These are phyloP conservation scores for Troides helena DNA, from an alignment of 2,888 invertebrate genomes.

Conservation along the genomic window DNA sequence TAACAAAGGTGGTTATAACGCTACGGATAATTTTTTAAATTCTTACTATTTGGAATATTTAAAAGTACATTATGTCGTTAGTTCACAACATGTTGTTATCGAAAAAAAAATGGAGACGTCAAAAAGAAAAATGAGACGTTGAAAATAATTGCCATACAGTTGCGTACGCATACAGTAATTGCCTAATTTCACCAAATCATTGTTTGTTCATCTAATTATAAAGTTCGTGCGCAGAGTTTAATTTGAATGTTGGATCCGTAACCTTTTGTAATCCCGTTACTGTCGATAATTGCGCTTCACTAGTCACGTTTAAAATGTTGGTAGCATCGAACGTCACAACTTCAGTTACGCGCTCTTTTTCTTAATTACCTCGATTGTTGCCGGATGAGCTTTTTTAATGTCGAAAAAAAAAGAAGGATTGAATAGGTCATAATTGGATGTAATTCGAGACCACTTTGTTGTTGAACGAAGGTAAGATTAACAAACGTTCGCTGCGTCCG, in stretches of 20 bases:
- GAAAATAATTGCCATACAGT: too few species aligned
- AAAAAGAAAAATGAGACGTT: too few species aligned
- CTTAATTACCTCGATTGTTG: constrained; percentile 75
- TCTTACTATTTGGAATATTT: too few species aligned
- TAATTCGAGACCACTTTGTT: constrained; percentile 77
- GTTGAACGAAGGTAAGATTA: constrained; percentile 50
- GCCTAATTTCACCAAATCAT: too few species aligned
- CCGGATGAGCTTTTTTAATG: constrained; percentile 57
- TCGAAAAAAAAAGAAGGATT: constrained; percentile 64
- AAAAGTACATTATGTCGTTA: too few species aligned
- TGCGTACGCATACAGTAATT: too few species aligned
- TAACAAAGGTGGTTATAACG: too few species aligned
- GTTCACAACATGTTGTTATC: too few species aligned
- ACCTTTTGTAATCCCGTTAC: constrained; percentile 3
- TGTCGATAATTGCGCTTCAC: constrained; percentile 54
- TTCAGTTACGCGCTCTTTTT: constrained; percentile 72
- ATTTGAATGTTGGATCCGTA: background rate
- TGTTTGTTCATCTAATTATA: too few species aligned
- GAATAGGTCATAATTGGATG: constrained; percentile 79
- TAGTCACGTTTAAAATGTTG: constrained; percentile 62
- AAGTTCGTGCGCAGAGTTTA: too few species aligned
- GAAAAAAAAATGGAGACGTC: too few species aligned
- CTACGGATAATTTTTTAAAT: too few species aligned
- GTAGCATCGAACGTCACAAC: constrained; percentile 68
- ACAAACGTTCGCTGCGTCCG: constrained; percentile 44